Evolutionary conservation across 2,888 invertebrate species (phyloP), one percentile per base, ranked within the genome.

Genomic region (Tetropium fuscum): DNA sequence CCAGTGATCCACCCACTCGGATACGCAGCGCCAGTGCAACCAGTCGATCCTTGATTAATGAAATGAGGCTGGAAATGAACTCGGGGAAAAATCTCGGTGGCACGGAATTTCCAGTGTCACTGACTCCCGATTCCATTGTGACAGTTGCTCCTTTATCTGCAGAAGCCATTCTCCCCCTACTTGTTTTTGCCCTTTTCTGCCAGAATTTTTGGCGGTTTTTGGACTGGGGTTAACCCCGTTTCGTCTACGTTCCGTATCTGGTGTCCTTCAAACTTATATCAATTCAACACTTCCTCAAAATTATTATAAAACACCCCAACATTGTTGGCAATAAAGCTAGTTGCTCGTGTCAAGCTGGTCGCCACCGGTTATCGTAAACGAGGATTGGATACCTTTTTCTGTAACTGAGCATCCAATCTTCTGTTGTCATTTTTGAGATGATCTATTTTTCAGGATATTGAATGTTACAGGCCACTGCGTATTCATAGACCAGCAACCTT

Each of bases 1-100:
- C n/a, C 43, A 16, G 71, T 77, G 32, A 70, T 71, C 74, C 76
- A 76, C 8, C 72, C 74, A 5, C 68, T 68, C 41, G 64, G 63
- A 58, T 70, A 60, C 3, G 64, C 69, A 13, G 51, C 53, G 8
- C 62, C 69, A 34, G 63, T 47, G 20, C 62, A 36, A 8, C 68
- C 66, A 20, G 56, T 22, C 1, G 73, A 69, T 4, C 63, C 69
- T 20, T 66, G 69, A 22, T 57, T 58, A 7, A 70, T 2, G 63
- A 72, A 66, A 34, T 53, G 34, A 3, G 54, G 44, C 56, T 70
- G 68, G 41, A 66, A 70, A 51, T 68, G 49, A 11, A 68, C 63
- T 19, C 71, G 11, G 1, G 71, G 72, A 51, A 75, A 75, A 38
- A 74, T 56, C 16, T 68, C 51, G 27, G 27, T 27, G 27, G 27